A percentile compares a stretch with the other conserved stretches of the same genome.
Evolutionary conservation across 1,140 invertebrate species (phyloP).

Genomic region (Colletes latitarsis): DNA sequence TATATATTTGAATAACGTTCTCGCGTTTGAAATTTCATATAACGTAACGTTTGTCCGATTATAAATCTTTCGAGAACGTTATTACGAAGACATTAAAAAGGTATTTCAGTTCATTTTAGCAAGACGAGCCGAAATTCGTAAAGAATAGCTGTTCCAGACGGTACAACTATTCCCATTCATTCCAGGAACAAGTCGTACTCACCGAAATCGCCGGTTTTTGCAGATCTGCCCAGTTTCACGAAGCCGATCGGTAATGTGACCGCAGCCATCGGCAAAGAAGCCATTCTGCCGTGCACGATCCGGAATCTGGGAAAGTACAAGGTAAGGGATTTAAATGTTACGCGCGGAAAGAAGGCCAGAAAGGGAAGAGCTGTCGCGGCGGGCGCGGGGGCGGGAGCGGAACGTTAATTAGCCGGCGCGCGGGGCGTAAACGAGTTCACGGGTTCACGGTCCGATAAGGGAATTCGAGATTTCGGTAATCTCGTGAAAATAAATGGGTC

Average conservation of each 20-base stretch:
- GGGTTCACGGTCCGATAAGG: constrained; percentile 46
- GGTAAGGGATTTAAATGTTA: constrained; percentile 81
- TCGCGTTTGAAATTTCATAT: too few species aligned
- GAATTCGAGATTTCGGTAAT: constrained; percentile 57
- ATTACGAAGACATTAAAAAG: too few species aligned
- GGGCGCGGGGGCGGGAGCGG: neutral
- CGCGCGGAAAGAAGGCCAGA: neutral
- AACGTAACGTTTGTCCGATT: too few species aligned
- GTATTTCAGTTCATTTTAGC: too few species aligned
- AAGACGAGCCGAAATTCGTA: too few species aligned
- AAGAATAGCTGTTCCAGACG: too few species aligned
- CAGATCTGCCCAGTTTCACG: constrained; percentile 86
- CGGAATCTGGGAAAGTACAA: constrained; percentile 91
- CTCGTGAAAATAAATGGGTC: constrained; percentile 56
- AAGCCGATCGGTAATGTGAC: constrained; percentile 91
- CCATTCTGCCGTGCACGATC: constrained; percentile 90
- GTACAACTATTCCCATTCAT: neutral
- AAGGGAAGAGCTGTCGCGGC: neutral
- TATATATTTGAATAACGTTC: too few species aligned
- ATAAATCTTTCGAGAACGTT: too few species aligned
- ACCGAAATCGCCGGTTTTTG: constrained; percentile 38
- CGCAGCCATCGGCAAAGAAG: constrained; percentile 90
- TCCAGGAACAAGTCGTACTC: neutral
- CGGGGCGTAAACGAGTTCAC: constrained; percentile 23
- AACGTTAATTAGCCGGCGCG: constrained; percentile 54